These are phyloP conservation scores for Acromyrmex heyeri DNA, from an alignment of 1,140 invertebrate genomes.

Conservation along the genomic window DNA sequence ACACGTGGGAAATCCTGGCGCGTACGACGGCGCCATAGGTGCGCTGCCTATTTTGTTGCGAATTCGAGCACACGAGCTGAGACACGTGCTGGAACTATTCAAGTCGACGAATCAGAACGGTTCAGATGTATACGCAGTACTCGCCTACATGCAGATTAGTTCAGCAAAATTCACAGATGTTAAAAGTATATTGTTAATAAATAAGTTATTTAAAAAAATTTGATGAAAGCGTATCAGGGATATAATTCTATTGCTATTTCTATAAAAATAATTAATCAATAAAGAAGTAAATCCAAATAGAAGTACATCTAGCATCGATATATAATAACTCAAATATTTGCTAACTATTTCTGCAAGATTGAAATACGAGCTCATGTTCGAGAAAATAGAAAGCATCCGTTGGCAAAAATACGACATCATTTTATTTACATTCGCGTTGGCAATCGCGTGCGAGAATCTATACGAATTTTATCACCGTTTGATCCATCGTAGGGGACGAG, in stretches of 20 bases:
- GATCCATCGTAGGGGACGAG: constrained; percentile 49
- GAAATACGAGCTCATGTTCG: not conserved
- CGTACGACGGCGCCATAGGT: constrained; percentile 53
- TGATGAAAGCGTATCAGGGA: not conserved
- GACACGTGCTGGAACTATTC: constrained; percentile 43
- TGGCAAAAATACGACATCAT: not conserved
- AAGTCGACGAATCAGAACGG: constrained; percentile 39
- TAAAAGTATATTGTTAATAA: not conserved
- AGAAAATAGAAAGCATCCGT: not conserved
- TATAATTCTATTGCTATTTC: not conserved
- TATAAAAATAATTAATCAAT: not conserved
- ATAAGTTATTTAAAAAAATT: not conserved
- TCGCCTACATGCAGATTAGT: constrained; percentile 14
- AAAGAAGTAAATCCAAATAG: not conserved
- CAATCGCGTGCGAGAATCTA: constrained; percentile 3
- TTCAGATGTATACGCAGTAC: not conserved
- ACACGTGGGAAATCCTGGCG: constrained; percentile 75
- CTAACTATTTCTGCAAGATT: not conserved
- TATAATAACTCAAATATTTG: constrained; percentile 14
- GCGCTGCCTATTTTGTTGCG: constrained; percentile 56
- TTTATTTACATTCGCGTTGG: constrained; percentile 22
- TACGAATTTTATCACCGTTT: constrained; percentile 63
- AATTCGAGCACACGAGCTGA: constrained; percentile 58
- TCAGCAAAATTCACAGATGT: not conserved
- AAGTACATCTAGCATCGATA: not conserved